Evolutionary conservation across 2,797 vertebrate species (phyloP).

Genomic region (Ambastaia sidthimunki): DNA sequence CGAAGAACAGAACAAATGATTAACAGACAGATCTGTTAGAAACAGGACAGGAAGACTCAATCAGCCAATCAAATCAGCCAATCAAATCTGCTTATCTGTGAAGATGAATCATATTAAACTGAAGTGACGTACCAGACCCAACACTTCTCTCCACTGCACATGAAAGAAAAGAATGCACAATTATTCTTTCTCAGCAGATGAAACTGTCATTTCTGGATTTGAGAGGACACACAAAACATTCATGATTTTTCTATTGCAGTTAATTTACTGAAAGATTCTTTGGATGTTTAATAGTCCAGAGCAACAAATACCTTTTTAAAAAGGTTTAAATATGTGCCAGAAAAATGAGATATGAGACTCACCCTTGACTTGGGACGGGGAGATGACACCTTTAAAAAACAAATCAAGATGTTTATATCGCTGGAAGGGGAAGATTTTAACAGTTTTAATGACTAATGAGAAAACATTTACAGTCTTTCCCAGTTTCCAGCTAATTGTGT

Average conservation of each 20-base stretch:
- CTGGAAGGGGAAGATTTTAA: background rate
- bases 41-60: slow-evolving; percentile 37
- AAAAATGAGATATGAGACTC: slow-evolving; percentile 64
- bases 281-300: background rate
- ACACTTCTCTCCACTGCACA: slow-evolving; percentile 82
- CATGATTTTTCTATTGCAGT: background rate
- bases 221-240: background rate
- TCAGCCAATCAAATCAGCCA: slow-evolving; percentile 47
- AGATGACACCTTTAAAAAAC: slow-evolving; percentile 75
- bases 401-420: slow-evolving; percentile 48
- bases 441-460: slow-evolving; percentile 15
- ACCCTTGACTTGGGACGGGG: slow-evolving; percentile 83
- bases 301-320: too few relatives aligned
- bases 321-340: slow-evolving; percentile 8
- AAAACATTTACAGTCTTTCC: background rate
- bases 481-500: slow-evolving; percentile 12
- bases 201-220: background rate
- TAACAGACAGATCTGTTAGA: slow-evolving; percentile 52
- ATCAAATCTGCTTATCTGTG: slow-evolving; percentile 46
- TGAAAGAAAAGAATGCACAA: slow-evolving; percentile 67
- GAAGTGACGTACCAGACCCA: slow-evolving; percentile 80
- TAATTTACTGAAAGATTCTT: background rate
- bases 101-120: slow-evolving; percentile 48
- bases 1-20: slow-evolving; percentile 42
- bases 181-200: slow-evolving; percentile 11